These are phyloP conservation scores for Halichoerus grypus DNA, from an alignment of 2,113 vertebrate species.

Conservation along the genomic window DNA sequence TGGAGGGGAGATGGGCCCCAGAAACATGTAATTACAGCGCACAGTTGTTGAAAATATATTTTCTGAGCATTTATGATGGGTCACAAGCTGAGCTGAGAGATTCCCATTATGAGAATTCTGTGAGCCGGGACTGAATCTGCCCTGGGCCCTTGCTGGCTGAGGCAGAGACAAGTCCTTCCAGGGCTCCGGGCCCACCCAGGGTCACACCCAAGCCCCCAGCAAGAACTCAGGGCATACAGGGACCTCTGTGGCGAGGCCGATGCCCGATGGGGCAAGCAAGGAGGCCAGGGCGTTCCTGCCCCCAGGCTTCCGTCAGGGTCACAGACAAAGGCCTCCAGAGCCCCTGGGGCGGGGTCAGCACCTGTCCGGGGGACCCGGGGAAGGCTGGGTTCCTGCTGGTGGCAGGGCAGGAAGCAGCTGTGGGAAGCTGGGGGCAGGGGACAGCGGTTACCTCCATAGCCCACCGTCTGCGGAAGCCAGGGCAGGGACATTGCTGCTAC, in stretches of 20 bases:
- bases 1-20: background rate
- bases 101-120: background rate
- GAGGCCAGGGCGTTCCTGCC: background rate
- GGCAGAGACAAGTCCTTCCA: accelerated
- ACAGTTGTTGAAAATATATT: background rate
- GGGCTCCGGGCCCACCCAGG: background rate
- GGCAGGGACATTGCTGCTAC: accelerated
- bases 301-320: background rate
- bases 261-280: accelerated
- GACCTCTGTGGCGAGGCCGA: accelerated
- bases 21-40: accelerated
- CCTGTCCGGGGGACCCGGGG: background rate
- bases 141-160: background rate
- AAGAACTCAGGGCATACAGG: accelerated
- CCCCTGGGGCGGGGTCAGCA: background rate
- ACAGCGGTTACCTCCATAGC: background rate
- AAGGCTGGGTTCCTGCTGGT: background rate
- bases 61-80: background rate
- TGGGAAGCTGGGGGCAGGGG: background rate
- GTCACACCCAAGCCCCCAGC: background rate
- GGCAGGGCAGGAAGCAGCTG: background rate
- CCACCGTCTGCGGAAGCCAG: accelerated
- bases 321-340: background rate
- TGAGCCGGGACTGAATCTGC: background rate
- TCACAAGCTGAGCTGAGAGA: background rate